A percentile compares a stretch with the other conserved stretches of the same genome.
These are phyloP conservation scores for Phalanger gymnotis DNA, from an alignment of 2,797 vertebrate genomes.

Conservation along the genomic window DNA sequence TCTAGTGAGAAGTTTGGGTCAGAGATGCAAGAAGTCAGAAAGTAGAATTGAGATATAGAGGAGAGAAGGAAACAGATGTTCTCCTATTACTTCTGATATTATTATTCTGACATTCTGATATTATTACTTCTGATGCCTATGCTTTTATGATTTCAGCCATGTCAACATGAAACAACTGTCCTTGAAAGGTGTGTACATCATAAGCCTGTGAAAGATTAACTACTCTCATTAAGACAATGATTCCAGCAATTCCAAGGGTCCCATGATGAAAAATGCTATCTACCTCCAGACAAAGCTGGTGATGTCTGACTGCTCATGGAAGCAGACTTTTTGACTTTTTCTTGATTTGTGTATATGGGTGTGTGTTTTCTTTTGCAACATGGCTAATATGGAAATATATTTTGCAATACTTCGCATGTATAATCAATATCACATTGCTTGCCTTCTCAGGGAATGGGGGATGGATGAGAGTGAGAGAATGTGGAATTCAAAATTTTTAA, in stretches of 20 bases:
- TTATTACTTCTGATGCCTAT: neutral
- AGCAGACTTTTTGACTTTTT: neutral
- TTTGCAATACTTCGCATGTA: neutral
- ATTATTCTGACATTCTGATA: too few relatives aligned
- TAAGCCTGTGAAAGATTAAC: neutral
- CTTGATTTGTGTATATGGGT: neutral
- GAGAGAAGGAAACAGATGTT: neutral
- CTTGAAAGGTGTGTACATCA: neutral
- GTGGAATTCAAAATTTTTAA: neutral
- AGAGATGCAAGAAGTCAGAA: conserved; percentile 20
- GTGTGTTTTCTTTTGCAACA: neutral
- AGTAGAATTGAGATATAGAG: neutral
- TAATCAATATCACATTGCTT: neutral
- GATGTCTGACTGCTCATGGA: neutral
- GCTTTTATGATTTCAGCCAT: neutral
- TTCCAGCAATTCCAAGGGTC: neutral
- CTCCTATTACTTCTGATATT: neutral
- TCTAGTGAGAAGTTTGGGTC: too few relatives aligned
- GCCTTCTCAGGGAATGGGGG: neutral
- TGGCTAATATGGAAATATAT: neutral
- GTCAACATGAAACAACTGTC: neutral
- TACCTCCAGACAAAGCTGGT: neutral
- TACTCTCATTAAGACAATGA: neutral
- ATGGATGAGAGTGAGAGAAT: neutral
- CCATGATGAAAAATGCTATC: neutral